Base-by-base conservation (phyloP, 1,140 invertebrate genomes). In the Gerris buenoi region DNA sequence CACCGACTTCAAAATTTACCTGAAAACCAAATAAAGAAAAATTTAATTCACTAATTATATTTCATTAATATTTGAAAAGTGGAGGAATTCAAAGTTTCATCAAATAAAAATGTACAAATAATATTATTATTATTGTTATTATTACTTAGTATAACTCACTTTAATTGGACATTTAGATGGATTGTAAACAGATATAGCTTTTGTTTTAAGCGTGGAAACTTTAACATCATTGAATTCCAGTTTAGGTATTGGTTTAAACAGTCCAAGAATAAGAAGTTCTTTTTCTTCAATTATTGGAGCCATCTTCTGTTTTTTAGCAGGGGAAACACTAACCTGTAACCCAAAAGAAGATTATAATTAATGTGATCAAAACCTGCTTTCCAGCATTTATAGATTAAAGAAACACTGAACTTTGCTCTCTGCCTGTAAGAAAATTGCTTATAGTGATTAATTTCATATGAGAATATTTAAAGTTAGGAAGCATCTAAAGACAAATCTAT, bases 191-290 rank as follows among this genome's bases (percentile, higher is more conserved):
- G 33, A 46, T 18, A 46, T 10, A 46, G 22, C 3, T 61, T 61
- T 22, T 5, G 3, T 25, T 23, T 5, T 5, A 22, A 10, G 5
- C 5, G 59, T 23, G 3, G n/a, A 22, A 10, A 61, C 25, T 61
- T 61, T 25, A 22, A 61, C 59, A 25, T 61, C 25, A 25, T 22
- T 25, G 59, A 61, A 61, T 61, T 61, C 59, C 3, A 61, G 3
- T 22, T 61, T 61, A 25, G 59, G 59, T 5, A 61, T 61, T 5
- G n/a, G 3, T 23, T 5, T 23, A 61, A 61, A 61, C 3, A 22
- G 59, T 5, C 5, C 59, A 22, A 61, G 59, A 22, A 22, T 25
- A 22, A 79, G 81, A 18, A 46, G 33, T 46, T 46, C 33, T 46
- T 18, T 46, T 46, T 46, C 33, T 46, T 46, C 33, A 10, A 46